These are phyloP conservation scores for Callipepla californica DNA, from an alignment of 2,113 vertebrate genomes.

Conservation along the genomic window DNA sequence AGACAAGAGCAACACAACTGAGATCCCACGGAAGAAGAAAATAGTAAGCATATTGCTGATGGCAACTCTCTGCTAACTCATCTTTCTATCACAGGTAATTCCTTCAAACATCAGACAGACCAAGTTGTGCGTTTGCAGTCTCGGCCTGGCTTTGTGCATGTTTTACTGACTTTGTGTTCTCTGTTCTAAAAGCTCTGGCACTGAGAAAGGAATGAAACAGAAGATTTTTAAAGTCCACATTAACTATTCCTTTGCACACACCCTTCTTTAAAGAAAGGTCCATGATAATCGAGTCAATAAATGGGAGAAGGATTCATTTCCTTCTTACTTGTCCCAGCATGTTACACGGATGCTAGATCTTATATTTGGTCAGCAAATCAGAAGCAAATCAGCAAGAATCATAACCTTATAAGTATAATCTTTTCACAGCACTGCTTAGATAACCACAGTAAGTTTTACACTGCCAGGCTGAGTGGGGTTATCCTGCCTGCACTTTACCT, in stretches of 20 bases:
- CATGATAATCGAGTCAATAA: neutral
- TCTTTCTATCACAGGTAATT: neutral
- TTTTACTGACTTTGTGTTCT: neutral
- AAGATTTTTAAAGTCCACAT: neutral
- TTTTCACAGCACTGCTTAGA: neutral
- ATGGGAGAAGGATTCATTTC: neutral
- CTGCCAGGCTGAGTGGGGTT: neutral
- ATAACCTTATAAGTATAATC: neutral
- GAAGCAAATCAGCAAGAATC: neutral
- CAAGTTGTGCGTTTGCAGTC: neutral
- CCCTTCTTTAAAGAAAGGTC: neutral
- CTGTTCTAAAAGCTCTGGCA: neutral
- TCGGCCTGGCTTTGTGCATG: neutral
- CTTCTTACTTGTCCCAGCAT: neutral
- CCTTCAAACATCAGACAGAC: neutral
- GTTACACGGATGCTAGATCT: neutral
- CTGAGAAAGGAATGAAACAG: neutral
- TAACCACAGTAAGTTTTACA: neutral
- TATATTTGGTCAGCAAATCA: neutral
- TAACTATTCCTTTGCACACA: neutral
- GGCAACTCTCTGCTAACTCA: neutral
- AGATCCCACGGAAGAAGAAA: neutral
- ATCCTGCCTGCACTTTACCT: constrained; percentile 76
- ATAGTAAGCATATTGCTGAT: fast-evolving
- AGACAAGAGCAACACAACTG: neutral